These are phyloP conservation scores for Trematomus loennbergii DNA, from an alignment of 2,113 vertebrate genomes.

Conservation along the genomic window DNA sequence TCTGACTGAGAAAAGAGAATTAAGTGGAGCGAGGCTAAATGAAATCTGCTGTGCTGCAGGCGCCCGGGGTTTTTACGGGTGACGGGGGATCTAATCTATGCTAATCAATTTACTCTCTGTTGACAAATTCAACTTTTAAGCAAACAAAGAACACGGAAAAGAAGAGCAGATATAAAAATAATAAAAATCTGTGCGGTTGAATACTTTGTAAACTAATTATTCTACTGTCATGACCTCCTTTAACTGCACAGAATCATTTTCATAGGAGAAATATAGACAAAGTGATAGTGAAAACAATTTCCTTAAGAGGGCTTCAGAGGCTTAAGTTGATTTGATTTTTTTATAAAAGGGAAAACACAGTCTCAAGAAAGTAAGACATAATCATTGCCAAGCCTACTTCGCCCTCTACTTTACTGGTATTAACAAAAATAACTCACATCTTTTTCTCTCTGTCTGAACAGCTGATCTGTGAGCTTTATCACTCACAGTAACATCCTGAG, in stretches of 20 bases:
- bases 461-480: constrained; percentile 26
- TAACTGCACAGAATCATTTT: too few relatives aligned
- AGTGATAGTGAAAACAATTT: too few relatives aligned
- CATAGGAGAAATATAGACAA: too few relatives aligned
- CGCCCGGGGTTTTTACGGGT: constrained; percentile 13
- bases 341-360: not conserved
- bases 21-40: constrained; percentile 48
- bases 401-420: constrained; percentile 11
- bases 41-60: constrained; percentile 53
- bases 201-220: not conserved
- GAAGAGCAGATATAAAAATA: not conserved
- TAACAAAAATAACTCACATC: constrained; percentile 10
- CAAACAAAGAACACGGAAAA: constrained; percentile 7
- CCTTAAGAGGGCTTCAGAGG: too few relatives aligned
- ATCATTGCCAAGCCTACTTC: not conserved
- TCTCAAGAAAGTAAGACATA: too few relatives aligned
- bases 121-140: constrained; percentile 30
- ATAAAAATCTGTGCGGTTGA: not conserved
- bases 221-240: too few relatives aligned
- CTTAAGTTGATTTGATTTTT: not conserved
- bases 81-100: constrained; percentile 53
- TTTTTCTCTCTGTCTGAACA: not conserved
- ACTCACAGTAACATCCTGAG: constrained; percentile 8
- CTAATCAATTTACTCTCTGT: constrained; percentile 50
- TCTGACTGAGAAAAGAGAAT: constrained; percentile 37